Evolutionary conservation across 2,797 vertebrate species (phyloP), one percentile per base, ranked within the genome.

Genomic region (Sparus aurata): DNA sequence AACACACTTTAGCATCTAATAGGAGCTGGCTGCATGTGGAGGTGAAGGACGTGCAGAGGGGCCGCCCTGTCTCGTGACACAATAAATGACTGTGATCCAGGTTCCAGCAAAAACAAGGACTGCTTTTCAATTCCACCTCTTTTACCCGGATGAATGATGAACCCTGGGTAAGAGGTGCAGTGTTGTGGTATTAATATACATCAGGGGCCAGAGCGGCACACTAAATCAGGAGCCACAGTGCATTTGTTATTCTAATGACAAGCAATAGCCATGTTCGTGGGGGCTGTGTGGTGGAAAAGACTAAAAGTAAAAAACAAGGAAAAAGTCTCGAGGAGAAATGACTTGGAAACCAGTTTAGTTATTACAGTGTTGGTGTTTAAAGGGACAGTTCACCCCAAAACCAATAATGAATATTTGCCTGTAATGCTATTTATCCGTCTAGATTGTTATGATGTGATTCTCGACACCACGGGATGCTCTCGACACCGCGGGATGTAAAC

Each of bases 131-230:
- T 93, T 93, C 88, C 84, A 87, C 87, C 89, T 94, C 88, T 92
- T 93, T 90, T 89, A 83, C 79, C 77, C 64, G 2, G 85, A 87
- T 94, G 92, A 94, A 83, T 91, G 92, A 94, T 94, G 93, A 93
- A 93, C 86, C 79, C 67, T 15, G 75, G 87, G 87, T 84, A 91
- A 87, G 87, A 91, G 89, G 89, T 90, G 90, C 93, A 95, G 95
- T 94, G 96, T 94, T 80, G 94, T 95, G 95, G 95, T 96, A 97
- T 97, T 97, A 97, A 97, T 97, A 97, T 96, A 97, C 96, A 97
- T 97, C 96, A 95, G 95, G 92, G 96, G 95, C 95, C 95, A 96
- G 95, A 94, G 95, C 92, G 82, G 84, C 87, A 94, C 95, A 96
- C 96, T 97, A 96, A 96, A 97, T 97, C 96, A 96, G 91, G 73